A percentile compares a stretch with the other conserved stretches of the same genome.
These are phyloP conservation scores for Podarcis lilfordi DNA, from an alignment of 2,797 vertebrate species.

Conservation along the genomic window DNA sequence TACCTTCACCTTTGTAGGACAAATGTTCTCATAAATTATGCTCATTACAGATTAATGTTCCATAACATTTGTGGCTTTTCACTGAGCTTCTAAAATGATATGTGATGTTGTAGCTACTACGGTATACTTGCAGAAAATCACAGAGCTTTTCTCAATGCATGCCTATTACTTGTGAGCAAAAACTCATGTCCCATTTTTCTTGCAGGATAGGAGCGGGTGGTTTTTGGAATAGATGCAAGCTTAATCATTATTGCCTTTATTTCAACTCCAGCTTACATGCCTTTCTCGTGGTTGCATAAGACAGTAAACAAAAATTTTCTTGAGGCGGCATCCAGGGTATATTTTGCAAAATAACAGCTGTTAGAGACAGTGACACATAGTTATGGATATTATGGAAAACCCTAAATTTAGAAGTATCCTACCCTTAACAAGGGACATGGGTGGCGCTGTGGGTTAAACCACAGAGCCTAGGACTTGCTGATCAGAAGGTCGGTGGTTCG, in stretches of 20 bases:
- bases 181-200: constrained; percentile 15
- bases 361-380: not conserved
- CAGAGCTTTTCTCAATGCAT: constrained; percentile 28
- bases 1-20: constrained; percentile 32
- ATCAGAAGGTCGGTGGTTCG: no score
- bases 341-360: not conserved
- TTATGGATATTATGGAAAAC: not conserved
- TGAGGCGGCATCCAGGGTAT: not conserved
- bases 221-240: not conserved
- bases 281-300: not conserved
- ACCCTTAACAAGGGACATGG: not conserved
- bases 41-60: constrained; percentile 57
- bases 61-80: constrained; percentile 44
- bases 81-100: constrained; percentile 1
- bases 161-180: constrained; percentile 1
- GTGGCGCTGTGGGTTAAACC: no score
- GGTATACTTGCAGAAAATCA: constrained; percentile 26
- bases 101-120: constrained; percentile 24
- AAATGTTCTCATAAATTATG: constrained; percentile 60
- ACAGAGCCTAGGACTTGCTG: no score
- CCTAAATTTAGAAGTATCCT: not conserved
- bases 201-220: constrained; percentile 6
- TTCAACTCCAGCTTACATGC: not conserved
- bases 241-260: constrained; percentile 17
- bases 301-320: not conserved